Base-by-base conservation (phyloP, 2,888 invertebrate genomes). In the Drosophila sordidapex region DNA sequence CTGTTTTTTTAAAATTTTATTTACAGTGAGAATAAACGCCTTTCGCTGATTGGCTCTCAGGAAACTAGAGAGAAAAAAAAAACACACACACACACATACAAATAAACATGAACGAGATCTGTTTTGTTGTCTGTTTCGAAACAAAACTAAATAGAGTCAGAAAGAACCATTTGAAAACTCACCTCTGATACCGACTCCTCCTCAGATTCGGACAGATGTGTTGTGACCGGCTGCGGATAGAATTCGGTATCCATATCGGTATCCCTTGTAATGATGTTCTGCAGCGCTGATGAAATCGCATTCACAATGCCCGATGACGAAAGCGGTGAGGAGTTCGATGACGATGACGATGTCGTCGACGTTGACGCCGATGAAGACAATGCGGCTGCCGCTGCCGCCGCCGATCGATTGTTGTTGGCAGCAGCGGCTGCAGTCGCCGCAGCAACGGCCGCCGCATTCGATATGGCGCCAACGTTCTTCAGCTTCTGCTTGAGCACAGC, bases 161-260 rank as follows among this genome's bases (percentile, higher is more conserved):
- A 43, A 43, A 29, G 6, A 38, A 15, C 38, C 8, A 15, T 4
- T 46, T 15, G 21, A 46, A 46, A 46, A 92, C 94, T 95, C 96
- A 98, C 98, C 97, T 98, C 98, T 92, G 98, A 98, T 93, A 97
- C 97, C 94, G 98, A 98, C 94, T 98, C 98, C 94, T 98, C 98
- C 94, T 98, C 98, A 94, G 98, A 98, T 95, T 97, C 98, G 92
- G 98, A 98, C 94, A 98, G 96, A 95, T 98, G 98, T 94, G 97
- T 96, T 94, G 97, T 96, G 95, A 97, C 97, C 94, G 96, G 96
- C 93, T 96, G 96, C 93, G 96, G 97, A 80, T 91, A 92, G 93
- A 95, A 94, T 94, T 96, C 97, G 93, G 97, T 97, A 95, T 97
- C 97, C 93, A 96, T 97, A 95, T 96, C 96, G 93, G 97, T 96